Percentiles rank a stretch among this genome's conserved stretches.
phyloP scores from a whole-genome alignment of 2,113 vertebrate species.

The Limnothrissa miodon region DNA sequence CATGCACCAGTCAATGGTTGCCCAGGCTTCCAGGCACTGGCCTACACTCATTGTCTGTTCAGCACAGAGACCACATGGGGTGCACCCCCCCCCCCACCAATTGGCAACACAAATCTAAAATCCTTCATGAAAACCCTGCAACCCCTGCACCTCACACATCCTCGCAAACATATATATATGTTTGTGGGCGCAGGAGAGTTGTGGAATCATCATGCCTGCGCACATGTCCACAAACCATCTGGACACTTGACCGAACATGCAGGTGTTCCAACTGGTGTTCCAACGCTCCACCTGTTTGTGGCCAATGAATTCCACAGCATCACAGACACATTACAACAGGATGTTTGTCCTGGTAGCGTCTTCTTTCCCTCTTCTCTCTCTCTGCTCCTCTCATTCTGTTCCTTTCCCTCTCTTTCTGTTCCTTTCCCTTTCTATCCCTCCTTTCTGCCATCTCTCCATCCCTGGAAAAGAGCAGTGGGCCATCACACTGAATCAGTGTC shows the following conservation, averaged over 20 bases:
- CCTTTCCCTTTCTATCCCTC: conserved; percentile 31
- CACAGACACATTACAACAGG: not conserved
- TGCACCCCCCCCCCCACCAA: conserved; percentile 7
- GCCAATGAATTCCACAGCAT: not conserved
- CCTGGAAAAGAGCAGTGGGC: conserved; percentile 27
- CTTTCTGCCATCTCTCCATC: not conserved
- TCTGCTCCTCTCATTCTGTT: not conserved
- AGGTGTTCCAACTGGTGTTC: not conserved
- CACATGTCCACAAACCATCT: not conserved
- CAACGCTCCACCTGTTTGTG: not conserved
- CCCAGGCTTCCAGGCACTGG: not conserved
- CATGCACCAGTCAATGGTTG: conserved; percentile 21
- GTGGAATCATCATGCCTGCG: not conserved
- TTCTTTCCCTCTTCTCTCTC: not conserved
- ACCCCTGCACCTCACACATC: conserved; percentile 1
- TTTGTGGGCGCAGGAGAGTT: not conserved
- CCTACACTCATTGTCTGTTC: conserved; percentile 19
- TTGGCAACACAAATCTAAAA: conserved; percentile 25
- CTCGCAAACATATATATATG: conserved; percentile 20
- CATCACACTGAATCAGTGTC: conserved; percentile 39
- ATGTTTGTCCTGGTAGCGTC: not conserved
- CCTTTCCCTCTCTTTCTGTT: not conserved
- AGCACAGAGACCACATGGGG: not conserved
- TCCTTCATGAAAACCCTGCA: not conserved
- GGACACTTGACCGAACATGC: not conserved